Evolutionary conservation across 2,888 invertebrate species (phyloP), one percentile per base, ranked within the genome.

Genomic region (Microctonus aethiopoides): DNA sequence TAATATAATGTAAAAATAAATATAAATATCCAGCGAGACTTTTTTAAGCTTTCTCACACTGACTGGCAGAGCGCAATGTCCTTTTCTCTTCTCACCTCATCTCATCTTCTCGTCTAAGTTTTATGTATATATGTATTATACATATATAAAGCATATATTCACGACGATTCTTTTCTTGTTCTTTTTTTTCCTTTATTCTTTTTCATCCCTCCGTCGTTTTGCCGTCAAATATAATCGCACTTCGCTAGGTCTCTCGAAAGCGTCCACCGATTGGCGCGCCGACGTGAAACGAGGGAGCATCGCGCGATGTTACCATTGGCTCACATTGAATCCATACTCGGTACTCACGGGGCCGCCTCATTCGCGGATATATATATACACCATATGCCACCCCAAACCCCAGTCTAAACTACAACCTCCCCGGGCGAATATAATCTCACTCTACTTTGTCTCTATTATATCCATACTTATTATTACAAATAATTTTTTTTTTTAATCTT

Each of bases 321-420:
- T 75, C 74, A 66, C 64, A 51, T 67, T 74, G 77, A 78, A 80
- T 80, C 81, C 83, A 81, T 81, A 77, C 79, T 79, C 79, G 77
- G 76, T 77, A 79, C 76, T 80, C 80, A 78, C 77, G 80, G 79
- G 80, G 72, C 73, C 70, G 59, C 75, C 78, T 78, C 76, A 79
- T 82, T 81, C 78, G 79, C 77, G 78, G 75, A 57, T 57, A 24
- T 29, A 57, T 29, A 57, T 56, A 56, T 5, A 75, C 78, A 78
- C 75, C 76, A 70, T 79, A 75, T 74, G 73, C 66, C 52, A 63
- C 69, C 61, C 65, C 75, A 57, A 4, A 60, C 34, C 11, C 34
- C 26, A 61, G 36, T 52, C 20, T 36, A 61, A 52, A 29, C 3
- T 7, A 34, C 29, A 66, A 32, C 29, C 54, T 29, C 61, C 22